Conservation (phyloP, 1,140 invertebrate genomes). For the Berghia stephanieae region DNA sequence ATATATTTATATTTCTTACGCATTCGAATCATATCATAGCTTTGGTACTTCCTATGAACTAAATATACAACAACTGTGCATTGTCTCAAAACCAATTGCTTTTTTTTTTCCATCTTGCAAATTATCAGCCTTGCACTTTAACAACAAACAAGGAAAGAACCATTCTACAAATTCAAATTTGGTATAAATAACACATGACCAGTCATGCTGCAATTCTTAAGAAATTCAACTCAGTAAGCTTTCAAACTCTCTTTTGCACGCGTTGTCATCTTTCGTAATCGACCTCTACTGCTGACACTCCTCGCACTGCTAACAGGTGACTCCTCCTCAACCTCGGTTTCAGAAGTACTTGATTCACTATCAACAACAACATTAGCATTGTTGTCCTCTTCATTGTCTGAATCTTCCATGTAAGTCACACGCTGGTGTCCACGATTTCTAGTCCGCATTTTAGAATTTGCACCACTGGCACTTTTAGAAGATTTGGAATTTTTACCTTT, state of each 20-base stretch:
- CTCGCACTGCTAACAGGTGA: constrained; percentile 12
- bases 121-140: no score
- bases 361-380: constrained; percentile 30
- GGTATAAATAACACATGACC: no score
- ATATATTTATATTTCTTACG: no score
- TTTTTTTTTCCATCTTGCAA: no score
- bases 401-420: constrained; percentile 62
- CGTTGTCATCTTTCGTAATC: constrained; percentile 82
- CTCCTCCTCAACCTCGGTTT: constrained; percentile 48
- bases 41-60: no score
- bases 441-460: constrained; percentile 39
- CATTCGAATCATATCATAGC: no score
- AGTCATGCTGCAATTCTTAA: no score
- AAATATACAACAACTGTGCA: no score
- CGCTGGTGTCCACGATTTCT: constrained; percentile 63
- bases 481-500: background rate
- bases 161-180: no score
- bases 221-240: constrained; percentile 34
- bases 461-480: background rate
- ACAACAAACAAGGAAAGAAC: no score
- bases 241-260: constrained; percentile 73
- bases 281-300: constrained; percentile 81
- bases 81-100: no score
- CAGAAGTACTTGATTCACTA: constrained; percentile 26
- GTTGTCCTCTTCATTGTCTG: constrained; percentile 32